Evolutionary conservation across 2,113 vertebrate genomes (phyloP).

Genomic region (Uropsilus gracilis): DNA sequence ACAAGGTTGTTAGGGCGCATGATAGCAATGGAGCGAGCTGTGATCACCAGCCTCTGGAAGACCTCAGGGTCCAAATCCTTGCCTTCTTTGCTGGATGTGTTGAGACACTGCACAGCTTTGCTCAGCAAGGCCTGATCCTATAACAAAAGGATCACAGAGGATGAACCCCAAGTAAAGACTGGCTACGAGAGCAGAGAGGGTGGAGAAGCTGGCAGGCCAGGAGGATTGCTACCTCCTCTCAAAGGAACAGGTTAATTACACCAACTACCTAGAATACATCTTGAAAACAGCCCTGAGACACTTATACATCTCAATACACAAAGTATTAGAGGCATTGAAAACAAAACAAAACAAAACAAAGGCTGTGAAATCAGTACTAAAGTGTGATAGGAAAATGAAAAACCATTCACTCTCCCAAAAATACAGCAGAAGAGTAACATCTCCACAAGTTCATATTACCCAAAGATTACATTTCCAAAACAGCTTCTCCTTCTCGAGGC

Average conservation of each 20-base stretch:
- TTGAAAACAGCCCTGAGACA: not conserved
- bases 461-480: not conserved
- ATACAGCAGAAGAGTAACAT: not conserved
- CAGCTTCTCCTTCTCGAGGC: not conserved
- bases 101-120: conserved; percentile 97
- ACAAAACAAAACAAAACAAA: not conserved
- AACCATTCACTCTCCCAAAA: not conserved
- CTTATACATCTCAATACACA: not conserved
- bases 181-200: not conserved
- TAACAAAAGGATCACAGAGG: not conserved
- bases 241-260: not conserved
- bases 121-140: conserved; percentile 98
- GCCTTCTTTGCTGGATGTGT: conserved; percentile 92
- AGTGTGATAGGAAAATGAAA: not conserved
- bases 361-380: not conserved
- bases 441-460: not conserved
- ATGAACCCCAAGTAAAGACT: not conserved
- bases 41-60: conserved; percentile 98
- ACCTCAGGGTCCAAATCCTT: conserved; percentile 97
- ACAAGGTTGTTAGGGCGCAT: conserved; percentile 98
- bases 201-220: not conserved
- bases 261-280: not conserved
- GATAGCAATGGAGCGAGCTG: conserved; percentile 97
- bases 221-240: not conserved
- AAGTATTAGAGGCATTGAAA: not conserved